Base-by-base conservation (phyloP, 2,797 vertebrate species). In the Protosalanx chinensis region DNA sequence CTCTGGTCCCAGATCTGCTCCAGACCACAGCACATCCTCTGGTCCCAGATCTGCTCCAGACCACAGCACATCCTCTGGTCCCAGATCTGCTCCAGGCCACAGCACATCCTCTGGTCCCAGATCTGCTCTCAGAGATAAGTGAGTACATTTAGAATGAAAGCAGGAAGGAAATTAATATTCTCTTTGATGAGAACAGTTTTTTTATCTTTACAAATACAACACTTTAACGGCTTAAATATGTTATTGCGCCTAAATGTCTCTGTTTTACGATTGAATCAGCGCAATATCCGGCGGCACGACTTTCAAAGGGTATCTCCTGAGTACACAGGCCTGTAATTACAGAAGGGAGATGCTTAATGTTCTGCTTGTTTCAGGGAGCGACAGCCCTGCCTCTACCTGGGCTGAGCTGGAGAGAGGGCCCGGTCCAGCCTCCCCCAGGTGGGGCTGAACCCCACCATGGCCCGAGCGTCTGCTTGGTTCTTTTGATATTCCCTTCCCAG, bases 391-490 rank as follows among this genome's bases (percentile, higher is more conserved):
- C 51, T 35, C 15, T 35, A 61, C 15, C 60, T 15, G 16, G 5
- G 16, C 4, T 30, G 59, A 33, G 66, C 7, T 15, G 20, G 51
- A 57, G 51, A 49, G 46, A 49, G 46, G 46, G 46, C 8, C 46
- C 46, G 1, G 46, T 27, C 23, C 23, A 27, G 23, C 23, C 15
- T 57, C 23, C 57, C 57, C 57, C 57, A 10, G 53, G 23, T 7
- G 20, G 82, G 65, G 58, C 60, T 8, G 69, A 76, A 74, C 5
- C 68, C 75, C 80, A 76, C 83, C 10, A 59, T 70, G 58, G 57
- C 72, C 32, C 65, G 84, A 78, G 78, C 75, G 74, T 84, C 80
- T 86, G 79, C 88, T 86, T 80, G 73, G 78, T 80, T 85, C 79
- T 87, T 89, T 87, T 86, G 27, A 79, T 67, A 64, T 67, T 59